Base-by-base conservation (phyloP, 1,140 invertebrate genomes). In the Aphelinus atriplicis region DNA sequence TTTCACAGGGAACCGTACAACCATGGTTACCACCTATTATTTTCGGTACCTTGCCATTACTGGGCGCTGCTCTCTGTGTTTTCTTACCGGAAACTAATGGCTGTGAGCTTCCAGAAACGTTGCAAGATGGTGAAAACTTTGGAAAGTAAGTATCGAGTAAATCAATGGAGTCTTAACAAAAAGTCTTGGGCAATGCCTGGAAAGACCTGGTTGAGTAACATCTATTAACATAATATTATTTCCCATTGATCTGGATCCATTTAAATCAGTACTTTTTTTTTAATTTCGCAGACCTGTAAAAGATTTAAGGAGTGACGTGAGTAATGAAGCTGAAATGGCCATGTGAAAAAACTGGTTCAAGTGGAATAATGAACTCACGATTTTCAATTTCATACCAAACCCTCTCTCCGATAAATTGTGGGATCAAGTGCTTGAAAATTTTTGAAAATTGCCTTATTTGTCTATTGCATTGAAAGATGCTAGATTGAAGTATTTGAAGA, bases 81-180 rank as follows among this genome's bases (percentile, higher is more conserved):
- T 80, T 92, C 43, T 86, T 95, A 62, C 94, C 94, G 0, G 94
- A 96, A 89, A 96, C 95, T 0, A 89, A 92, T 68, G 92, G 92
- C 7, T 89, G 89, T 78, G 90, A 91, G 61, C 81, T 96, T 56
- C 93, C 94, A 47, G 94, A 95, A 76, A 95, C 93, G 0, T 86
- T 95, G 51, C 92, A 94, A 81, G 93, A 95, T 79, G 94, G 93
- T 55, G 93, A 95, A 86, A 88, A 89, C 55, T 94, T 94, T 83
- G 92, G 92, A 51, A 91, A 91, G 84, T 88, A 78, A 81, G 83
- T 80, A 45, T 50, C 4, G 51, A 26, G 26, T 26, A 26, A 26
- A 26, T 26, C 26, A 26, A 26, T 26, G 26, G 26, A 26, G 26
- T 26, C 26, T 26, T 26, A 26, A 26, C 26, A 26, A 26, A 26